A percentile compares a stretch with the other conserved stretches of the same genome.
Evolutionary conservation across 2,113 vertebrate genomes (phyloP).

Genomic region (Oryzias curvinotus): DNA sequence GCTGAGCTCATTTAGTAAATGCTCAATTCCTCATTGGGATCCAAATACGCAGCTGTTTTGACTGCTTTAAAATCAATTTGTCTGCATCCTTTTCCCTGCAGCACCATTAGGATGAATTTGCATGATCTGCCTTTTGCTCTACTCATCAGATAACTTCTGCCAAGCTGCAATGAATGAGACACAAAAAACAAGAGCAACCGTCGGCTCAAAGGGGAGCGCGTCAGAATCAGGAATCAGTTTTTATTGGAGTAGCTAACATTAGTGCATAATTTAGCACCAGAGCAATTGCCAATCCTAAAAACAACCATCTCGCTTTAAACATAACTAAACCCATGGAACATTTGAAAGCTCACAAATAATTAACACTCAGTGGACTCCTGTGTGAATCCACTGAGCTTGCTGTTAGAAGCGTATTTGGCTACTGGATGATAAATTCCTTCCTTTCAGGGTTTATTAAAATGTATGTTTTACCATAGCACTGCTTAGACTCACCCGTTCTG

Average conservation of each 20-base stretch:
- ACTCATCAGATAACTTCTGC: constrained; percentile 52
- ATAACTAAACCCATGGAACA: background rate
- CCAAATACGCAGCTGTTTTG: constrained; percentile 38
- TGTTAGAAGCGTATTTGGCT: background rate
- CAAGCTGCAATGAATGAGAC: constrained; percentile 29
- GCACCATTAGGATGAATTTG: constrained; percentile 35
- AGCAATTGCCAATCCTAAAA: background rate
- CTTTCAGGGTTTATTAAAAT: background rate
- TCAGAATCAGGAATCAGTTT: constrained; percentile 19
- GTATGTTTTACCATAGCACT: background rate
- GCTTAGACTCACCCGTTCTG: background rate
- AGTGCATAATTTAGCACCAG: background rate
- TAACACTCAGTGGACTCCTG: background rate
- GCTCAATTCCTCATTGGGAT: constrained; percentile 43
- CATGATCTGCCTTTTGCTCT: constrained; percentile 16
- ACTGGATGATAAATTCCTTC: background rate
- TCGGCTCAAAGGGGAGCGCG: constrained; percentile 16
- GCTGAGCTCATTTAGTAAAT: constrained; percentile 38
- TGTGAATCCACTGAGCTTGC: background rate
- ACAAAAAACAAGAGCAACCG: constrained; percentile 12
- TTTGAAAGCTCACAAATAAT: background rate
- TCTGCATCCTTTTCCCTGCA: constrained; percentile 34
- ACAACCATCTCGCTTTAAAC: background rate
- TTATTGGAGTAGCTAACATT: background rate
- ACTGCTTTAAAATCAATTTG: constrained; percentile 51